Percentiles rank a stretch among this genome's conserved stretches.
Conservation (phyloP, 2,113 vertebrate species). For the Bubo bubo region DNA sequence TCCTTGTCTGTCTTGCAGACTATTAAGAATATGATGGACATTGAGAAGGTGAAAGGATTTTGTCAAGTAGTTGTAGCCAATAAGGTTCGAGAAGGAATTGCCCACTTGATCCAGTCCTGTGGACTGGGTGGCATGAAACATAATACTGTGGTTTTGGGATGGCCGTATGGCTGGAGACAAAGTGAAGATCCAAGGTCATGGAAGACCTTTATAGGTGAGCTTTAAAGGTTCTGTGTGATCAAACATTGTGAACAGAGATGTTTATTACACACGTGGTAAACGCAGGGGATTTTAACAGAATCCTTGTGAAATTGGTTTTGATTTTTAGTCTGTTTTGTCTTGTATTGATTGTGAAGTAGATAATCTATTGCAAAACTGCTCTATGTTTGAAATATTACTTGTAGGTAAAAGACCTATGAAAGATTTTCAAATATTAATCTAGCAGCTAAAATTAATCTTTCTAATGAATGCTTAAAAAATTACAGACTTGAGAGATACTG, state of each 20-base stretch:
- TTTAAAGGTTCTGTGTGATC: not conserved
- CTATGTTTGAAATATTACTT: not conserved
- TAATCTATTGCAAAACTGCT: not conserved
- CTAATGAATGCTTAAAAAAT: not conserved
- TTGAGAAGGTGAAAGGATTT: conserved; percentile 97
- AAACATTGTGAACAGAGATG: not conserved
- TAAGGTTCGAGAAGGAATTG: conserved; percentile 92
- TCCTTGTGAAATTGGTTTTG: not conserved
- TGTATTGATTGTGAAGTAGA: not conserved
- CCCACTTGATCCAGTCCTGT: conserved; percentile 96
- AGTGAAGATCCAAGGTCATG: conserved; percentile 96
- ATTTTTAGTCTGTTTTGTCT: not conserved
- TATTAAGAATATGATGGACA: conserved; percentile 98
- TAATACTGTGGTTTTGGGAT: conserved; percentile 96
- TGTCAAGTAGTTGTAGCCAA: conserved; percentile 94
- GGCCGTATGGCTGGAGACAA: conserved; percentile 98
- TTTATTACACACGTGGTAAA: not conserved
- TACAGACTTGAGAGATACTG: not conserved
- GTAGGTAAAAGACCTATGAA: not conserved
- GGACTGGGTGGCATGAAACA: conserved; percentile 98
- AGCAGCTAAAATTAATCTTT: not conserved
- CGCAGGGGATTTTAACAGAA: not conserved
- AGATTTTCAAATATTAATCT: not conserved
- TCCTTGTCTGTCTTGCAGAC: conserved; percentile 77
- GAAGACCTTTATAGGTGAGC: conserved; percentile 96